Evolutionary conservation across 2,113 vertebrate genomes (phyloP), one percentile per base, ranked within the genome.

Genomic region (Brevimyrus niger): DNA sequence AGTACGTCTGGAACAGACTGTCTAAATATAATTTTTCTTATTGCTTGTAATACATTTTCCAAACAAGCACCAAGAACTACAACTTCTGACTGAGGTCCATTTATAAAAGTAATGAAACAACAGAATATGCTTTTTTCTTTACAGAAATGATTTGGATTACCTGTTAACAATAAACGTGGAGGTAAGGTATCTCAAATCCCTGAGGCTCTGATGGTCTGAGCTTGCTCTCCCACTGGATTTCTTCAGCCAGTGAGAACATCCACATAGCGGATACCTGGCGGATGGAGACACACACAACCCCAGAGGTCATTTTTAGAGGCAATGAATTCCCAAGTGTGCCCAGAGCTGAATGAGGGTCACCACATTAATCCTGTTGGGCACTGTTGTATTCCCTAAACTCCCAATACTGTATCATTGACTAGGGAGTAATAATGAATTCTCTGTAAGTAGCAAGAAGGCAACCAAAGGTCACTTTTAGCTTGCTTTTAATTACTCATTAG

Each of bases 351-450:
- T 93, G 94, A 95, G 96, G 95, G 95, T 96, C 94, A 94, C 90
- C 94, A 93, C 95, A 96, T 96, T 96, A 96, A 96, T 96, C 95
- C 96, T 91, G 90, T 92, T 94, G 95, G 94, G 94, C 93, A 93
- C 94, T 93, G 93, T 92, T 93, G 94, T 93, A 93, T 94, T 88
- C 93, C 92, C 92, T 89, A 93, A 92, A 93, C 93, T 90, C 91
- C 91, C n/a, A n/a, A 91, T 94, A 95, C 94, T 94, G 89, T 93
- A 94, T 94, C 93, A 94, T 93, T 96, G 94, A 96, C 95, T 95
- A 21, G 94, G 95, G 95, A 94, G 93, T 90, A 94, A 94, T 94
- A 94, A 95, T 95, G 94, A 95, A 96, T 96, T 94, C 92, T 94
- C 89, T 91, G 90, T 90, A 80, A 89, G 87, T 55, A 89, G 88